Conservation (phyloP, 2,113 vertebrate species). For the Thamnophis sirtalis region DNA sequence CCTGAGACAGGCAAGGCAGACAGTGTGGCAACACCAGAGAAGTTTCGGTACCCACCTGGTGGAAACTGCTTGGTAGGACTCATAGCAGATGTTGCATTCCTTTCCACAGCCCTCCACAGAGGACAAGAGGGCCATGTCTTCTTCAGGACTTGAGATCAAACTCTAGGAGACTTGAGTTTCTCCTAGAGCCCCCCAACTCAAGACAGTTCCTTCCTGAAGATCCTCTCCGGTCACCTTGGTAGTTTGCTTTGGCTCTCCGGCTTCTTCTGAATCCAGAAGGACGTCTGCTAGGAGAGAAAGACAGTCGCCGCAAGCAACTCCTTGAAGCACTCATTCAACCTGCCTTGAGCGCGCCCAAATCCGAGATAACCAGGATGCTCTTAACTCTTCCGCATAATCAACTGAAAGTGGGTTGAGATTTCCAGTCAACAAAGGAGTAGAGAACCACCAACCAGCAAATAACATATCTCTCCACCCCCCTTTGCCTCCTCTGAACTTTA, state of each 20-base stretch:
- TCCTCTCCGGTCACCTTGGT: too few species aligned
- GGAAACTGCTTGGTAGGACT: not conserved
- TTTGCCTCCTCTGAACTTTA: not conserved
- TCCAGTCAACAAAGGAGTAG: not conserved
- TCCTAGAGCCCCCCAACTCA: not conserved
- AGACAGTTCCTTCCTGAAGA: not conserved
- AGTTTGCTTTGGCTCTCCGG: not conserved
- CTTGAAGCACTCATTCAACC: not conserved
- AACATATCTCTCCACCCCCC: not conserved
- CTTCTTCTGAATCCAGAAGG: not conserved
- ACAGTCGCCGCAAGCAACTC: fast-evolving
- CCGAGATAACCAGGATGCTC: too few species aligned
- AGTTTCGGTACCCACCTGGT: slow-evolving; percentile 22
- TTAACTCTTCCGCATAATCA: not conserved
- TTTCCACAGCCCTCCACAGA: fast-evolving
- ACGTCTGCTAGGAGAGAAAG: too few species aligned
- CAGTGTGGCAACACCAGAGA: slow-evolving; percentile 53
- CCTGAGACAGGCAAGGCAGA: slow-evolving; percentile 57
- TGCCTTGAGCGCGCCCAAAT: fast-evolving
- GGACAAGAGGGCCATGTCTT: not conserved
- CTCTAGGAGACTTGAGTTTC: not conserved
- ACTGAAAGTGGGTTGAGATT: not conserved
- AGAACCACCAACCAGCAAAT: not conserved
- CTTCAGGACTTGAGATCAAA: not conserved
- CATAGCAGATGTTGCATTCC: slow-evolving; percentile 64